Percentiles rank a stretch among this genome's conserved stretches.
phyloP scores from a whole-genome alignment of 2,797 vertebrate species.

The Bovichtus variegatus region DNA sequence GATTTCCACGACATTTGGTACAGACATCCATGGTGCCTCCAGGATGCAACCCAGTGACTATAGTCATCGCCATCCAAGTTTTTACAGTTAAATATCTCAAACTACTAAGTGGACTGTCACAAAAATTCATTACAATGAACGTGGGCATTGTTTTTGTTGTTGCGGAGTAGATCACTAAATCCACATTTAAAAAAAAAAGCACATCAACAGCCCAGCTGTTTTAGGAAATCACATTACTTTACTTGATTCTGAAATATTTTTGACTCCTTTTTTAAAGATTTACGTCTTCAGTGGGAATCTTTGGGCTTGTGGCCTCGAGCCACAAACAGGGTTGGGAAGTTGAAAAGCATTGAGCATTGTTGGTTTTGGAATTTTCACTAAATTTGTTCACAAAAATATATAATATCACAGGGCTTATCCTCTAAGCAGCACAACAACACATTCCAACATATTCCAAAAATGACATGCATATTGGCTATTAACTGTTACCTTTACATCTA shows the following conservation, averaged over 20 bases:
- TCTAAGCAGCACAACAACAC: background rate
- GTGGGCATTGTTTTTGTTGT: background rate
- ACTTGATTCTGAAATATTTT: too few relatives aligned
- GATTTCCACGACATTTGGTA: background rate
- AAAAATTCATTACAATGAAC: background rate
- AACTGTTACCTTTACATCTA: background rate
- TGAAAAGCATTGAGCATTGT: background rate
- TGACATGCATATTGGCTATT: background rate
- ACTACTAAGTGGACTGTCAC: background rate
- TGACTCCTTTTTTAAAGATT: too few relatives aligned
- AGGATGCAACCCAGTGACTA: background rate
- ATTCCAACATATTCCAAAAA: background rate
- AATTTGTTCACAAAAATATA: background rate
- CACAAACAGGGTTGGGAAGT: background rate
- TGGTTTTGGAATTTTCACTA: background rate
- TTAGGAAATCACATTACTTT: too few relatives aligned
- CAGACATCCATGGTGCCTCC: background rate
- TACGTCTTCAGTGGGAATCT: background rate
- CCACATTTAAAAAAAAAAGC: background rate
- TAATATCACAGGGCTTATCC: background rate
- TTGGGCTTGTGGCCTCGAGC: background rate
- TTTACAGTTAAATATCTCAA: background rate
- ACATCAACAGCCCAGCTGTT: too few relatives aligned
- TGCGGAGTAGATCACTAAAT: background rate
- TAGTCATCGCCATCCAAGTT: too few relatives aligned